Base-by-base conservation (phyloP, 2,113 vertebrate genomes). In the Jacana jacana region DNA sequence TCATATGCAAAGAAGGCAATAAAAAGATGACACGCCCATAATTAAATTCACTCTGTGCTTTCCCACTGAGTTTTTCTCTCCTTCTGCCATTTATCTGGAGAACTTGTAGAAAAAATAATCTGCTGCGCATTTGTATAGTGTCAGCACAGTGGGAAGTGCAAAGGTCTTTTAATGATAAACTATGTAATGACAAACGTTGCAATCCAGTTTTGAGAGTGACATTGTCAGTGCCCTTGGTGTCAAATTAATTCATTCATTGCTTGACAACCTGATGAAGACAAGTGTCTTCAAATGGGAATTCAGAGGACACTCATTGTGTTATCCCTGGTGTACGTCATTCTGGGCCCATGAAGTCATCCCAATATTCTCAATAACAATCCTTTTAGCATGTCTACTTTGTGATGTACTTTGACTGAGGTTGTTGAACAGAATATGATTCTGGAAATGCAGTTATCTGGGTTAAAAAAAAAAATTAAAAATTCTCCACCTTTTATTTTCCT, bases 131-230 rank as follows among this genome's bases (percentile, higher is more conserved):
- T 92, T 78, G n/a, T 39, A 17, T 4, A 60, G 46, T 14, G 48
- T 88, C 92, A 94, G 86, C 80, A 86, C 58, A 83, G 23, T 2
- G 18, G 33, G 7, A 63, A 79, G 75, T 55, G 17, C 94, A 95
- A 96, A 95, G 92, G 83, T 93, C 86, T 90, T 91, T 95, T 79
- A 91, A 90, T 70, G 42, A n/a, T 39, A 84, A 95, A 92, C 89
- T 81, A n/a, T 16, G 40, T 49, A 82, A 88, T 2, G 5, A 76
- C 49, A 72, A 37, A 94, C n/a, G 57, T 88, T 0, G 4, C 46
- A 92, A 66, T 46, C 25, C 23, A 64, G 55, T 64, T 89, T 78
- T 63, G 42, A 83, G 51, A 78, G 27, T 0, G 6, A 33, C 18
- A 4, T 6, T 10, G 37, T 40, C 40, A 51, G 9, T 18, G 49